Base-by-base conservation (phyloP, 2,797 vertebrate species). In the Pogoniulus pusillus region DNA sequence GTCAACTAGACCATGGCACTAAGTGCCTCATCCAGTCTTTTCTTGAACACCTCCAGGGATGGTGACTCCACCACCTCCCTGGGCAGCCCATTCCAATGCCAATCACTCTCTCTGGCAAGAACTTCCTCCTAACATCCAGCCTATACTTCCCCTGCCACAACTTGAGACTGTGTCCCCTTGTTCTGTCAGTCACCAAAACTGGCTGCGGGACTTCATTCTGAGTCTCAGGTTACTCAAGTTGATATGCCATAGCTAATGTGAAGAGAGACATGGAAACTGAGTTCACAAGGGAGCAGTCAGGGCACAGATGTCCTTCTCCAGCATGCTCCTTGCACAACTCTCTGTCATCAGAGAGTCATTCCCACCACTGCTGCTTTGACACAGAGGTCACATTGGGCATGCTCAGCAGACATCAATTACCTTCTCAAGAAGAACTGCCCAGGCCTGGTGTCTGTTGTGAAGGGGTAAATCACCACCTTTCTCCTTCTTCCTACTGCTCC, bases 171-270 rank as follows among this genome's bases (percentile, higher is more conserved):
- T n/a, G n/a, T n/a, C n/a, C n/a, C n/a, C n/a, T n/a, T n/a, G n/a
- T 88, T 66, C 58, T 6, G 13, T 12, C 43, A n/a, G 10, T 73
- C 70, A 62, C 37, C 73, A 65, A 91, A 87, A 51, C 4, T 37
- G 65, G 30, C 13, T 6, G 6, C 2, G 24, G 58, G 69, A 57
- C 34, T 23, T 23, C 26, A 37, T 49, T 85, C 76, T 18, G 41
- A 87, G 65, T 26, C 35, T 64, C 34, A 37, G 9, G 26, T 62
- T 80, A 22, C 35, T 60, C 18, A 51, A 29, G 35, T 39, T 0
- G 0, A 12, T 45, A 53, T 2, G 4, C 34, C 30, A 22, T 24
- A 78, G 53, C 9, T 63, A 59, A 43, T 0, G 0, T 4, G 68
- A 68, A 41, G 41, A 45, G 54, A 16, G 13, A 22, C 4, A 2